Base-by-base conservation (phyloP, 2,113 vertebrate genomes). In the Tenebrosternarchus preto region DNA sequence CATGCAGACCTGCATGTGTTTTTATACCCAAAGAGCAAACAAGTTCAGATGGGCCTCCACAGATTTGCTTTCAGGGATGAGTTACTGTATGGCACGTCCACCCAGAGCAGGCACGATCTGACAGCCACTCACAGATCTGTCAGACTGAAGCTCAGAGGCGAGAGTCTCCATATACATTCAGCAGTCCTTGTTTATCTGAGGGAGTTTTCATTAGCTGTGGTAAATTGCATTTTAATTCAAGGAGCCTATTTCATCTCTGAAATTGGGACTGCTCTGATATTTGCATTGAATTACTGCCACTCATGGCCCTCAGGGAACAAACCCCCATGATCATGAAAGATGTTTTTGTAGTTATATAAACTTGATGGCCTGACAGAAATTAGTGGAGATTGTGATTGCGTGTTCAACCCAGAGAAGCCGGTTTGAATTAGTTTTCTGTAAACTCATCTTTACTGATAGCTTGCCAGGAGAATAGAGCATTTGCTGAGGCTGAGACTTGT, bases 171-270 rank as follows among this genome's bases (percentile, higher is more conserved):
- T 50, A 15, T 12, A 50, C 43, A 50, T 50, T 31, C 19, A 66
- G 33, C 19, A 33, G 29, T 27, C 29, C 63, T 50, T 66, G 63
- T 66, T 66, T 66, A 66, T 66, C 63, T 8, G 63, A 31, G 15
- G 63, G 25, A 33, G 27, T 66, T 50, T 66, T 66, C 61, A 66
- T 66, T 66, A 33, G 63, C 27, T 66, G 63, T 29, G 31, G 63
- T 66, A 66, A 66, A 66, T 66, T 66, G 33, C 63, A 66, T 66
- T 66, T 66, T 66, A 66, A 66, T 66, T 29, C 63, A 33, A 29
- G 16, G 16, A 66, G 63, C 63, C 29, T 20, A 31, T 66, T 66
- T 66, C 63, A 66, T 33, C 63, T 66, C 27, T 17, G 63, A 66
- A 66, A 33, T 29, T 66, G 63, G 63, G 63, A 20, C 63, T 31